phyloP scores from a whole-genome alignment of 2,797 vertebrate genomes.

The Heterohyrax brucei region DNA sequence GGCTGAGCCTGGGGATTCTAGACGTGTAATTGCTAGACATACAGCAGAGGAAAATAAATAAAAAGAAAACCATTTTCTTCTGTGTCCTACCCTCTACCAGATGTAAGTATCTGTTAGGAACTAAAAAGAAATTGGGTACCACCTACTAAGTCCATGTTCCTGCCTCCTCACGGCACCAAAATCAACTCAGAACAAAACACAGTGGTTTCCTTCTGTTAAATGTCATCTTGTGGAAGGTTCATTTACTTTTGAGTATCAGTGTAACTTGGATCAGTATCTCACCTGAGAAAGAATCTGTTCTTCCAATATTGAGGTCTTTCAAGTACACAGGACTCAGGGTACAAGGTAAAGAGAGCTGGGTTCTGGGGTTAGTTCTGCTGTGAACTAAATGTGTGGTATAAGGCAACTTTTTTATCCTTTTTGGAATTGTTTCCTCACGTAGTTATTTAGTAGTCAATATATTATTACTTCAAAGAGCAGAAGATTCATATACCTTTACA shows the following conservation, averaged over 20 bases:
- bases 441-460: neutral
- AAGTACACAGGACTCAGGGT: neutral
- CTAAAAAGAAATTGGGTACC: neutral
- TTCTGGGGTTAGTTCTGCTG: neutral
- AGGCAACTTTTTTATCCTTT: neutral
- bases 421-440: neutral
- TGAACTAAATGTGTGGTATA: neutral
- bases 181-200: slow-evolving; percentile 29
- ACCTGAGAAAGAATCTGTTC: neutral
- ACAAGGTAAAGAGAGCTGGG: neutral
- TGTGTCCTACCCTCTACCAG: neutral
- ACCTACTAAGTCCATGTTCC: neutral
- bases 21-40: neutral
- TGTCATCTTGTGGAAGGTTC: neutral
- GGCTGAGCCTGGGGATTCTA: neutral
- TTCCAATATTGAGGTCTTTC: neutral
- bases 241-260: neutral
- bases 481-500: neutral
- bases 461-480: slow-evolving; percentile 40
- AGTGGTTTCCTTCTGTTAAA: neutral
- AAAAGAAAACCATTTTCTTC: neutral
- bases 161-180: slow-evolving; percentile 9
- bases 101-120: neutral
- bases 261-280: neutral
- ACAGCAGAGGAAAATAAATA: neutral